These are phyloP conservation scores for Mastomys natalensis DNA, from an alignment of 2,113 vertebrate species.

Conservation along the genomic window DNA sequence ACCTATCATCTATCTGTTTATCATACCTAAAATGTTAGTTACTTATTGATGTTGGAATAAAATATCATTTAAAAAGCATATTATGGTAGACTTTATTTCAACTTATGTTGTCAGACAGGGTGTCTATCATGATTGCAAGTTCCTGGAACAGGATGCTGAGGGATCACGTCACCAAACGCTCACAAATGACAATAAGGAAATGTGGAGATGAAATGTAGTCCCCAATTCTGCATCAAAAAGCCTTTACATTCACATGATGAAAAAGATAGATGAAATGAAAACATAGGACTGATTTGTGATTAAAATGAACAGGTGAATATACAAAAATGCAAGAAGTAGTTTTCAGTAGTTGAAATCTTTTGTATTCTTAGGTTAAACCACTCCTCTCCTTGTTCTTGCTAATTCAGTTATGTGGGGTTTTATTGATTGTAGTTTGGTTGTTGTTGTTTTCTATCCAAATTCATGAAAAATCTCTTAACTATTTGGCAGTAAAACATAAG, in stretches of 20 bases:
- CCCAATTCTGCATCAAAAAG: background rate
- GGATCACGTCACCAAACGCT: background rate
- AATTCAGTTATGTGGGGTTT: background rate
- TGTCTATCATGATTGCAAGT: background rate
- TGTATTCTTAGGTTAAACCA: background rate
- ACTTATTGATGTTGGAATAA: background rate
- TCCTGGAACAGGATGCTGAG: background rate
- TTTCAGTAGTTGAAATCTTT: background rate
- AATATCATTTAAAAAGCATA: background rate
- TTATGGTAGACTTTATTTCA: background rate
- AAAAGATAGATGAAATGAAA: background rate
- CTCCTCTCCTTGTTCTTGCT: background rate
- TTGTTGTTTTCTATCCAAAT: background rate
- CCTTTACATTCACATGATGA: background rate
- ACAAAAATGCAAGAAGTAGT: background rate
- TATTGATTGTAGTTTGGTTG: too few species aligned
- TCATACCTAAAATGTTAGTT: background rate
- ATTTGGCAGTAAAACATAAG: slow-evolving; percentile 3
- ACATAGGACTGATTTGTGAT: background rate
- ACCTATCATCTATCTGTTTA: background rate
- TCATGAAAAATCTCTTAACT: background rate
- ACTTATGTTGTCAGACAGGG: background rate
- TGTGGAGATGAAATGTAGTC: background rate
- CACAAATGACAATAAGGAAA: background rate
- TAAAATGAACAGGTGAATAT: background rate